Base-by-base conservation (phyloP, 1,140 invertebrate genomes). In the Neodiprion lecontei region DNA sequence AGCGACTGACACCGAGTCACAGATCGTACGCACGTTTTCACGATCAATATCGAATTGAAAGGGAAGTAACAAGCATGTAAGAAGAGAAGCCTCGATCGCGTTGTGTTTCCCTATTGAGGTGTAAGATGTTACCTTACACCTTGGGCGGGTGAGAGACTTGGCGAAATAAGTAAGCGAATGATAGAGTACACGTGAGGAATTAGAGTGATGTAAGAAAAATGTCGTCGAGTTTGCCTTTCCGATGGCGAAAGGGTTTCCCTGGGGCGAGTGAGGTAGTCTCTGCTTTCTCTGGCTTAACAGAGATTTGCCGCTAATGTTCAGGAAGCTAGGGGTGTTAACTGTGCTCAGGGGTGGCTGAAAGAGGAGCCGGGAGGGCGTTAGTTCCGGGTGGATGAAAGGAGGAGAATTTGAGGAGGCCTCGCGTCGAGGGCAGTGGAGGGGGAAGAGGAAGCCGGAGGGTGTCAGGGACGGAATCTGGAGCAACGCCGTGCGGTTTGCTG, bases 221-320 rank as follows among this genome's bases (percentile, higher is more conserved):
- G 28, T 40, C 28, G 2, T 40, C 28, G 28, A 40, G 28, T 40
- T 40, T 40, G 28, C 28, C 28, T 40, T 40, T 40, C 28, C 28
- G 1, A 3, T 40, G 28, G 28, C 28, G 28, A 40, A 40, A 40
- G 28, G 28, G 28, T 40, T 40, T 61, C 11, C 53, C 53, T 61
- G 4, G n/a, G 53, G 53, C 9, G 53, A 61, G 53, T 61, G 53
- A 61, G 53, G 53, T 61, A 61, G 53, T 61, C 53, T 61, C 53
- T 61, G 53, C 53, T 61, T 61, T 61, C 53, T 61, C 53, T 9
- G 53, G 53, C 53, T 61, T 9, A 61, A 61, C 53, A 61, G 53
- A 61, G 53, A 61, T 61, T 61, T 61, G 53, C 53, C 53, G 53
- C 53, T 12, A 61, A 61, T 61, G 53, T 61, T 61, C 53, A 61